Evolutionary conservation across 1,140 invertebrate species (phyloP).

Genomic region (Pemphigus obesinymphae): DNA sequence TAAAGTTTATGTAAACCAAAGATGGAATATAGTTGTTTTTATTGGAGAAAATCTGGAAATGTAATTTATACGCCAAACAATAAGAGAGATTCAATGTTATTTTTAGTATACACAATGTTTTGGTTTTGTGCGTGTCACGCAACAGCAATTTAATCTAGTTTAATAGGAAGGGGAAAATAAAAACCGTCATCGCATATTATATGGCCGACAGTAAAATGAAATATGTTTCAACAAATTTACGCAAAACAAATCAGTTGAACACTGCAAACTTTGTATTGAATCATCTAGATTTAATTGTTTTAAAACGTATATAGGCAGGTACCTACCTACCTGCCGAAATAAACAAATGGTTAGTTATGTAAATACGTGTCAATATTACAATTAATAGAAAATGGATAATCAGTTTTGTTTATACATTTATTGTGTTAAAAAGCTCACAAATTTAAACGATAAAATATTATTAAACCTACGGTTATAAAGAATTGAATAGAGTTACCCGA

Average conservation of each 20-base stretch:
- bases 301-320: too few relatives aligned
- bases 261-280: not conserved
- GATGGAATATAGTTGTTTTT: not conserved
- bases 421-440: too few relatives aligned
- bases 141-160: not conserved
- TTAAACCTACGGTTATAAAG: too few relatives aligned
- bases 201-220: not conserved
- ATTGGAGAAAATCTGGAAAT: not conserved
- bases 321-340: too few relatives aligned
- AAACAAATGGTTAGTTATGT: too few relatives aligned
- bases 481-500: too few relatives aligned
- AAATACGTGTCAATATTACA: too few relatives aligned
- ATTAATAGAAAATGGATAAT: too few relatives aligned
- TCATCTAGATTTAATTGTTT: too few relatives aligned
- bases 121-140: not conserved
- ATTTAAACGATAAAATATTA: too few relatives aligned
- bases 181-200: constrained; percentile 6
- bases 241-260: not conserved
- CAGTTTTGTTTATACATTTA: too few relatives aligned
- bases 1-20: constrained; percentile 5
- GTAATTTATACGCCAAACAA: constrained; percentile 5
- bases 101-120: not conserved
- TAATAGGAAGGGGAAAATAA: not conserved
- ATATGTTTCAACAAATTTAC: not conserved
- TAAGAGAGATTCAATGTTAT: not conserved